Conservation (phyloP, 2,888 invertebrate species). For the Ommatoiulus sabulosus region DNA sequence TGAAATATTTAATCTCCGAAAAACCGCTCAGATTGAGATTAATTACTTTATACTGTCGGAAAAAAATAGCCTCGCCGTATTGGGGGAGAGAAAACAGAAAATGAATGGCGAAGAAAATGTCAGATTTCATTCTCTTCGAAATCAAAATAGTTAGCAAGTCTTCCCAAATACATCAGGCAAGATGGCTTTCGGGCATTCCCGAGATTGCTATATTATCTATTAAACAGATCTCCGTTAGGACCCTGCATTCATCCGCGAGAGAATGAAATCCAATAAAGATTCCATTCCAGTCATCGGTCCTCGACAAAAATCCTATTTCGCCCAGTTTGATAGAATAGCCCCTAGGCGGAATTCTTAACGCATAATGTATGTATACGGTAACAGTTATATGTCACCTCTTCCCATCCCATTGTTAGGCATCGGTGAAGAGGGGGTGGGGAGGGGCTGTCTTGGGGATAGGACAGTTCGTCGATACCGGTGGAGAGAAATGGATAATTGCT, state of each 20-base stretch:
- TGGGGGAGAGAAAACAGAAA: too few species aligned
- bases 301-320: conserved; percentile 6
- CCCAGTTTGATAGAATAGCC: not conserved
- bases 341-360: conserved; percentile 7
- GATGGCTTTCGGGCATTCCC: not conserved
- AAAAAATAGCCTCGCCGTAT: too few species aligned
- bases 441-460: not conserved
- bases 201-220: not conserved
- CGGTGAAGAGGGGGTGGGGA: too few species aligned
- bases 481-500: not conserved
- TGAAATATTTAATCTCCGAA: not conserved
- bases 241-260: not conserved
- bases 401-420: not conserved
- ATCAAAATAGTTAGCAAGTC: not conserved
- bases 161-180: not conserved
- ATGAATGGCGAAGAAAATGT: not conserved
- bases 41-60: too few species aligned
- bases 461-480: not conserved
- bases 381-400: not conserved
- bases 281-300: not conserved
- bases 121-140: not conserved
- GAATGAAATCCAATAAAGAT: conserved; percentile 11
- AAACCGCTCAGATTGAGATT: not conserved
- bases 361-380: too few species aligned
- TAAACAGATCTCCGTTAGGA: not conserved